Percentiles rank a stretch among this genome's conserved stretches.
phyloP scores from a whole-genome alignment of 1,140 invertebrate genomes.

The Penaeus japonicus region DNA sequence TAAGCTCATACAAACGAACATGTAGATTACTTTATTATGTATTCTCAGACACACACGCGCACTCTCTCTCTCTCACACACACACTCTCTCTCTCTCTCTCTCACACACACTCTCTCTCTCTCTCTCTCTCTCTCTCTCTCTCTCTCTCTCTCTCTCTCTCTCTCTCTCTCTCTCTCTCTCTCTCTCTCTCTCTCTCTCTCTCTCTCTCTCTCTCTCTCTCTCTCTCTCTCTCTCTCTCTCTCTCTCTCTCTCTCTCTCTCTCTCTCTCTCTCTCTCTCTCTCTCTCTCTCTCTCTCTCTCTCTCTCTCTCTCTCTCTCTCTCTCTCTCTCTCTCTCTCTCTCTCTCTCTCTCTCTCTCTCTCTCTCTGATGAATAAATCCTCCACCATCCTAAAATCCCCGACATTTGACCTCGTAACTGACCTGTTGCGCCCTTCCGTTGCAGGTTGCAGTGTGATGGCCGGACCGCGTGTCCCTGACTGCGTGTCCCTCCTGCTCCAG shows the following conservation, averaged over 20 bases:
- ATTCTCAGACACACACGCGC: too few relatives aligned
- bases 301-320: not conserved
- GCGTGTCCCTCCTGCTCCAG: not conserved
- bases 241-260: not conserved
- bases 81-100: not conserved
- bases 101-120: not conserved
- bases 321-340: not conserved
- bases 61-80: too few relatives aligned
- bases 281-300: not conserved
- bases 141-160: not conserved
- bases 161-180: not conserved
- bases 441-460: slow-evolving; percentile 45
- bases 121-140: not conserved
- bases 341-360: not conserved
- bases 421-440: not conserved
- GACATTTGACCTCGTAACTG: not conserved
- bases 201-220: not conserved
- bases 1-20: too few relatives aligned
- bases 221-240: not conserved
- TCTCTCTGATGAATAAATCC: too few relatives aligned
- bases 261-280: not conserved
- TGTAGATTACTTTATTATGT: too few relatives aligned
- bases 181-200: too few relatives aligned
- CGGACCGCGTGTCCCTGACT: not conserved
- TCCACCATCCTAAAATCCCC: too few relatives aligned